Percentiles rank a stretch among this genome's conserved stretches.
Conservation (phyloP, 2,888 invertebrate genomes). For the Heliconius ismenius region DNA sequence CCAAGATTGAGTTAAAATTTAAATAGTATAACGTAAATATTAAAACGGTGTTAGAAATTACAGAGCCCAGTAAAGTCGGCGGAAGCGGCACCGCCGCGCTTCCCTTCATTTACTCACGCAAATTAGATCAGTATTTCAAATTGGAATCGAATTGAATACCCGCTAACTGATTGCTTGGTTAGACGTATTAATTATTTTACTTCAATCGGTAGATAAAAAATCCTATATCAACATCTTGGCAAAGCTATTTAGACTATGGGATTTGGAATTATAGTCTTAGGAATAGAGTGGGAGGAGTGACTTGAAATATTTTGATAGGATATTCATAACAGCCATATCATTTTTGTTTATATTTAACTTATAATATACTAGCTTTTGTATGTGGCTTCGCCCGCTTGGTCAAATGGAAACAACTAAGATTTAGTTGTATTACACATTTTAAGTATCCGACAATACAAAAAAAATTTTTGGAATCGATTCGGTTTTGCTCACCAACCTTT, state of each 20-base stretch:
- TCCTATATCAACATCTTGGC: not conserved
- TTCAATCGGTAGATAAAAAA: not conserved
- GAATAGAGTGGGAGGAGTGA: too few species aligned
- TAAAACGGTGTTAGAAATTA: constrained; percentile 31
- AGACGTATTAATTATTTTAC: not conserved
- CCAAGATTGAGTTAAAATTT: not conserved
- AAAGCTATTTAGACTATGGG: not conserved
- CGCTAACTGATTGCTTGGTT: constrained; percentile 38
- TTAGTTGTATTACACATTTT: too few species aligned
- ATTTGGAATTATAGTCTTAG: too few species aligned
- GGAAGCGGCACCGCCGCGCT: constrained; percentile 65
- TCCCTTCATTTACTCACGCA: constrained; percentile 61
- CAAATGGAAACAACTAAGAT: too few species aligned
- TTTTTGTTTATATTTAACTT: too few species aligned
- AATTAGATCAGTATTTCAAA: constrained; percentile 60
- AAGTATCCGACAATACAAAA: not conserved
- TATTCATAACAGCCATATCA: too few species aligned
- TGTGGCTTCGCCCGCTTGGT: too few species aligned
- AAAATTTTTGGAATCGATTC: not conserved
- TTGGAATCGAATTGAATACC: constrained; percentile 53
- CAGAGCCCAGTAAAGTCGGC: constrained; percentile 54
- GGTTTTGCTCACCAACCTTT: too few species aligned
- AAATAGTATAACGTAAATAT: not conserved
- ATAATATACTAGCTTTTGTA: too few species aligned
- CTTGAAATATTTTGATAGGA: too few species aligned